Conservation (phyloP, 2,797 vertebrate species). For the Danio jaintianensis region DNA sequence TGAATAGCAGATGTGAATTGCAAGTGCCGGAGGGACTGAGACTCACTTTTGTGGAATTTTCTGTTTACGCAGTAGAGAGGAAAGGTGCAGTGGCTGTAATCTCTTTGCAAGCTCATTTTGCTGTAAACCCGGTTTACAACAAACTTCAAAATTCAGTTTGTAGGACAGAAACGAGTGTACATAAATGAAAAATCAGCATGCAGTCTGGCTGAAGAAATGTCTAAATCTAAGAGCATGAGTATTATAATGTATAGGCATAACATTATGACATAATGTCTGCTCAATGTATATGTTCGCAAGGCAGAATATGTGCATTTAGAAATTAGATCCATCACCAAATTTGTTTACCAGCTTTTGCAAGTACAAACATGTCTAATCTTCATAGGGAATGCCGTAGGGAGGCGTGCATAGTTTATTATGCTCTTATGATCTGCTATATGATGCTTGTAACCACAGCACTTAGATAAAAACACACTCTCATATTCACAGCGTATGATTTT, state of each 20-base stretch:
- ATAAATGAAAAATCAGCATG: neutral
- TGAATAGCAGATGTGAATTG: conserved; percentile 21
- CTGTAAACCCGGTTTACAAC: conserved; percentile 20
- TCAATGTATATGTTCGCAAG: neutral
- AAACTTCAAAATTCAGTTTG: conserved; percentile 34
- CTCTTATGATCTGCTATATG: conserved; percentile 15
- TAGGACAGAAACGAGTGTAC: conserved; percentile 1
- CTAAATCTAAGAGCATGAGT: neutral
- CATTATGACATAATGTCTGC: neutral
- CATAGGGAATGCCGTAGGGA: neutral
- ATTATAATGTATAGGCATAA: neutral
- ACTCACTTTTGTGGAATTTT: conserved; percentile 12
- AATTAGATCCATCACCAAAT: conserved; percentile 17
- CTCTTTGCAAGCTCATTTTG: conserved; percentile 8
- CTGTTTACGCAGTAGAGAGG: conserved; percentile 17
- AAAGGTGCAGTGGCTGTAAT: conserved; percentile 14
- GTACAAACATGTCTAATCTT: conserved; percentile 9
- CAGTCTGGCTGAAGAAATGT: no score
- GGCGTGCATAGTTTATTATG: conserved; percentile 5
- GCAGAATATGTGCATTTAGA: neutral
- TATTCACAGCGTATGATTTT: neutral
- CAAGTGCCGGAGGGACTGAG: neutral
- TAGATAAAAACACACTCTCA: neutral
- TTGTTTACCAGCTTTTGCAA: conserved; percentile 36
- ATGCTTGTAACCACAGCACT: conserved; percentile 4